A percentile compares a stretch with the other conserved stretches of the same genome.
These are phyloP conservation scores for Knipowitschia caucasica DNA, from an alignment of 2,797 vertebrate species.

Conservation along the genomic window DNA sequence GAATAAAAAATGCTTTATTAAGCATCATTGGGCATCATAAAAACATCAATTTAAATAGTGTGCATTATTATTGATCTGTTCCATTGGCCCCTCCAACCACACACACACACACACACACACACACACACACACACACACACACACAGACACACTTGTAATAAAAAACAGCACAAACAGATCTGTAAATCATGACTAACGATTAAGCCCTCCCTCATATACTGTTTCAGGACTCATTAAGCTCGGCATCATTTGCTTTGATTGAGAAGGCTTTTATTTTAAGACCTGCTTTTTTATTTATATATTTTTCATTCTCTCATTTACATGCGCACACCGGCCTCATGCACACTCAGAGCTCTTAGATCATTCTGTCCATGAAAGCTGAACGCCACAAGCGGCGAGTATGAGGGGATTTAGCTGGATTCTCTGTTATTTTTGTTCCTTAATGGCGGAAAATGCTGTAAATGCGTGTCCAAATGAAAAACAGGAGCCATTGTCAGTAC, in stretches of 20 bases:
- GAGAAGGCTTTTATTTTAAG: slow-evolving; percentile 34
- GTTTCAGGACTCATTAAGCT: slow-evolving; percentile 26
- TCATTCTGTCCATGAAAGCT: slow-evolving; percentile 38
- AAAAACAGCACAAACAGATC: not conserved
- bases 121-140: not conserved
- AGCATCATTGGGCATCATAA: too few relatives aligned
- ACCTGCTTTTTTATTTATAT: slow-evolving; percentile 48
- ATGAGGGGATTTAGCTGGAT: slow-evolving; percentile 45
- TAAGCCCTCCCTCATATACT: slow-evolving; percentile 45
- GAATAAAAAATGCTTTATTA: too few relatives aligned
- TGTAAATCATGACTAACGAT: not conserved
- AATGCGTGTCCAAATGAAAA: slow-evolving; percentile 66
- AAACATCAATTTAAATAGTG: too few relatives aligned
- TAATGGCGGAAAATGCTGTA: slow-evolving; percentile 64
- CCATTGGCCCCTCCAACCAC: too few relatives aligned
- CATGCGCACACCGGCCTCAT: slow-evolving; percentile 23
- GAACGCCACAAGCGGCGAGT: slow-evolving; percentile 26
- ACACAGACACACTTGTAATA: not conserved
- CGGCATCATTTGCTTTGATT: slow-evolving; percentile 40
- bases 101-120: too few relatives aligned
- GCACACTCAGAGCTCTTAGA: slow-evolving; percentile 9
- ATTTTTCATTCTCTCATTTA: slow-evolving; percentile 26
- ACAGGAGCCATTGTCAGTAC: slow-evolving; percentile 61
- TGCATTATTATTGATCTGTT: too few relatives aligned
- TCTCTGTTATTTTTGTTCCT: slow-evolving; percentile 55